Percentiles rank a stretch among this genome's conserved stretches.
Conservation (phyloP, 2,888 invertebrate species). For the Diogma glabrata region DNA sequence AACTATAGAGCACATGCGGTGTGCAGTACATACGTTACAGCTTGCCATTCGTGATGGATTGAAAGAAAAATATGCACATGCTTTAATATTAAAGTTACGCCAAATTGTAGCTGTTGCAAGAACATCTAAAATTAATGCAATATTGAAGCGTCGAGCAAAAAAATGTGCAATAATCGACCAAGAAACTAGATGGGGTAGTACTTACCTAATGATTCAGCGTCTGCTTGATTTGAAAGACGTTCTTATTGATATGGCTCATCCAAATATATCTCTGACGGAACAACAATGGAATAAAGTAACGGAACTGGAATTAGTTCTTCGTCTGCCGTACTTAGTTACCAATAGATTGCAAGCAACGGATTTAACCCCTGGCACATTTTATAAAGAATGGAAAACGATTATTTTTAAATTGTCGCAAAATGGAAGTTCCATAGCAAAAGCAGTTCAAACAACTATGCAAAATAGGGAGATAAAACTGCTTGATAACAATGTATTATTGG, state of each 20-base stretch:
- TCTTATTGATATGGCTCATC: no score
- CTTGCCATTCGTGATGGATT: conserved; percentile 6
- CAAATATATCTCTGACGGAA: not conserved
- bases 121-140: no score
- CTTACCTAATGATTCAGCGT: conserved; percentile 8
- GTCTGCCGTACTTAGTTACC: not conserved
- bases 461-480: not conserved
- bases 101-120: no score
- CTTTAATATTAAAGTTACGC: no score
- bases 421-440: not conserved
- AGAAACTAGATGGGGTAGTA: conserved; percentile 1
- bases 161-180: not conserved
- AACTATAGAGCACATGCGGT: conserved; percentile 2
- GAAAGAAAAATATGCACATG: no score
- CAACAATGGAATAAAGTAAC: not conserved
- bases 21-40: conserved; percentile 4
- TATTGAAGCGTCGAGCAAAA: no score
- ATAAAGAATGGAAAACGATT: not conserved
- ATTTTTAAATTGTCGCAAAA: not conserved
- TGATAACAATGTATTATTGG: no score
- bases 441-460: not conserved
- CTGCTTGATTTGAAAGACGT: not conserved
- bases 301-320: not conserved
- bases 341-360: not conserved
- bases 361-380: conserved; percentile 1